These are phyloP conservation scores for Phenganax stokvisi DNA, from an alignment of 92 coral and sea anemone species.

Conservation along the genomic window DNA sequence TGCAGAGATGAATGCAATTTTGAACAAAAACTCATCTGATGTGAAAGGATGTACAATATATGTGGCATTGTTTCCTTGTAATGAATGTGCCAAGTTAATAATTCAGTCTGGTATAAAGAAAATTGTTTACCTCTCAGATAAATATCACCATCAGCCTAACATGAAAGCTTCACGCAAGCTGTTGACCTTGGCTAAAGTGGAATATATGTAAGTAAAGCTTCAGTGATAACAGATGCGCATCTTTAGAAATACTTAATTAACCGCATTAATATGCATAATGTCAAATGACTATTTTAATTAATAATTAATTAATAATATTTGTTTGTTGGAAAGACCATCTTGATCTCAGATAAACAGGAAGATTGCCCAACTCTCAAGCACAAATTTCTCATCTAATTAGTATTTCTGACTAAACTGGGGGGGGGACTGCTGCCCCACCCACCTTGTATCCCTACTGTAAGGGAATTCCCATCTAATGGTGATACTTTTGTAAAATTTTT, in stretches of 20 bases:
- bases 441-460: too few relatives aligned
- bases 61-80: constrained; percentile 94
- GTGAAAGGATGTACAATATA: constrained; percentile 80
- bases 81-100: constrained; percentile 86
- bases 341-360: too few relatives aligned
- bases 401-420: too few relatives aligned
- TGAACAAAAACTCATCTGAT: constrained; percentile 87
- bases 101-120: constrained; percentile 86
- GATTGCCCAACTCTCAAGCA: too few relatives aligned
- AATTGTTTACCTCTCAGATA: constrained; percentile 79
- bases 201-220: constrained; percentile 57
- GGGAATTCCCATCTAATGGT: neutral
- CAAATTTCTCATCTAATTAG: too few relatives aligned
- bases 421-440: too few relatives aligned
- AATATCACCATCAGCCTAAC: constrained; percentile 72
- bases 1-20: constrained; percentile 98
- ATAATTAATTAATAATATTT: too few relatives aligned
- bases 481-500: neutral
- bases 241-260: too few relatives aligned
- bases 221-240: too few relatives aligned
- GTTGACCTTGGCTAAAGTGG: constrained; percentile 73
- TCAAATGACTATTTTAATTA: too few relatives aligned
- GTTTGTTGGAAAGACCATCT: too few relatives aligned
- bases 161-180: constrained; percentile 82
- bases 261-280: too few relatives aligned